Conservation (phyloP, 2,113 vertebrate species). For the Lontra canadensis region DNA sequence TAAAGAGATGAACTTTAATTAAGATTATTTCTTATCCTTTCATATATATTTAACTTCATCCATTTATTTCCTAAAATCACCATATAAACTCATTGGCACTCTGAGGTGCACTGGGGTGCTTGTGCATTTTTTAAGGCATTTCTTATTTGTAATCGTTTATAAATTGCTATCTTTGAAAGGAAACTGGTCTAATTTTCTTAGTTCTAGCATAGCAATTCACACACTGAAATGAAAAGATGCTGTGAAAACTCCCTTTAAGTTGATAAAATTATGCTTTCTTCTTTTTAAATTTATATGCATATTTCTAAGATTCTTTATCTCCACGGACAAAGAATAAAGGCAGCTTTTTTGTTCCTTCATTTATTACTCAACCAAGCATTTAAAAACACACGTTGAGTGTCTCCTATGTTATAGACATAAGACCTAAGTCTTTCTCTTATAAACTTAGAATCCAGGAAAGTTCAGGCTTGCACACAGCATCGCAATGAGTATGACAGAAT, state of each 20-base stretch:
- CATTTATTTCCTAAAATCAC: neutral
- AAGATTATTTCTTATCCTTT: neutral
- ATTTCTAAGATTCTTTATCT: neutral
- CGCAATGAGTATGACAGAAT: neutral
- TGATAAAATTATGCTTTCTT: neutral
- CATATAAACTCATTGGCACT: neutral
- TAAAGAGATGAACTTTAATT: neutral
- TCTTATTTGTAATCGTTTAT: slow-evolving; percentile 19
- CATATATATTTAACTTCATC: neutral
- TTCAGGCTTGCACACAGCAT: neutral
- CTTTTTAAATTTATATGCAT: neutral
- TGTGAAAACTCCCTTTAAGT: neutral
- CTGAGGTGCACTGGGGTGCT: neutral
- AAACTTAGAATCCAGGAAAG: neutral
- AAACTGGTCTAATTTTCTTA: neutral
- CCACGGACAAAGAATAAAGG: neutral
- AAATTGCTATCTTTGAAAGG: slow-evolving; percentile 8
- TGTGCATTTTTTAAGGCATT: neutral
- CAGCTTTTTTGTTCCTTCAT: neutral
- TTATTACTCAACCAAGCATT: neutral
- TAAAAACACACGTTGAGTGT: neutral
- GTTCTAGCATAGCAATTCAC: neutral
- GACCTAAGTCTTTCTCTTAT: neutral
- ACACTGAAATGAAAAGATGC: slow-evolving; percentile 11
- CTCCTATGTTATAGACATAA: neutral